These are phyloP conservation scores for Girardinichthys multiradiatus DNA, from an alignment of 2,113 vertebrate genomes.

Conservation along the genomic window DNA sequence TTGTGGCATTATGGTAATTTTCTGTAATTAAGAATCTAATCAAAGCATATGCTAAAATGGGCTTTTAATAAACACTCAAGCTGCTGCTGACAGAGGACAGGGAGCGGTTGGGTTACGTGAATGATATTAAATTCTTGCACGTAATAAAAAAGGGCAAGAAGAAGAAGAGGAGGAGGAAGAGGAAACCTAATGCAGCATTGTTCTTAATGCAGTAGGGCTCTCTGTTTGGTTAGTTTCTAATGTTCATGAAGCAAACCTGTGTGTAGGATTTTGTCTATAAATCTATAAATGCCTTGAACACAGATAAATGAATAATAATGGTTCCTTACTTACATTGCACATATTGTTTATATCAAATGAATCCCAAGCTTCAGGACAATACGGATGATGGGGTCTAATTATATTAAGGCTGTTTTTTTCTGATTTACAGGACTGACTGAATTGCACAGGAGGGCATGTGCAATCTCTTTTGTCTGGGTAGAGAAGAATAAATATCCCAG, in stretches of 20 bases:
- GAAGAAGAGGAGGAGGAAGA: conserved; percentile 31
- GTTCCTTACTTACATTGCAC: conserved; percentile 34
- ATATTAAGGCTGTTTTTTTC: conserved; percentile 59
- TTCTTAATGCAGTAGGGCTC: conserved; percentile 1
- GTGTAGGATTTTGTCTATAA: too few species aligned
- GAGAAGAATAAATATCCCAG: conserved; percentile 84
- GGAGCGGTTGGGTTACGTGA: conserved; percentile 69
- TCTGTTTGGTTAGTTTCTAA: background rate
- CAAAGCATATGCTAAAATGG: conserved; percentile 74
- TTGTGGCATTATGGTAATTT: conserved; percentile 67
- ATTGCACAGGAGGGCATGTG: conserved; percentile 70
- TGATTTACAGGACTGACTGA: conserved; percentile 64
- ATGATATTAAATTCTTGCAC: conserved; percentile 69
- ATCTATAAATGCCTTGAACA: background rate
- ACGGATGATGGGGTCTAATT: conserved; percentile 71
- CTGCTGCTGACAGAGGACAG: conserved; percentile 68
- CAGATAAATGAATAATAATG: background rate
- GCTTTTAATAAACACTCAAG: conserved; percentile 77
- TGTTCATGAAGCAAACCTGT: background rate
- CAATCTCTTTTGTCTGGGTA: conserved; percentile 83
- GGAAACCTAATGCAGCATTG: background rate
- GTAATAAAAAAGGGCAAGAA: conserved; percentile 53
- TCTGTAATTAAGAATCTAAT: conserved; percentile 81
- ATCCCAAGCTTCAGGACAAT: conserved; percentile 37
- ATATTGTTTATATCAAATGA: conserved; percentile 49